Evolutionary conservation across 2,888 invertebrate genomes (phyloP), one percentile per base, ranked within the genome.

Genomic region (Cryptocephalus moraei): DNA sequence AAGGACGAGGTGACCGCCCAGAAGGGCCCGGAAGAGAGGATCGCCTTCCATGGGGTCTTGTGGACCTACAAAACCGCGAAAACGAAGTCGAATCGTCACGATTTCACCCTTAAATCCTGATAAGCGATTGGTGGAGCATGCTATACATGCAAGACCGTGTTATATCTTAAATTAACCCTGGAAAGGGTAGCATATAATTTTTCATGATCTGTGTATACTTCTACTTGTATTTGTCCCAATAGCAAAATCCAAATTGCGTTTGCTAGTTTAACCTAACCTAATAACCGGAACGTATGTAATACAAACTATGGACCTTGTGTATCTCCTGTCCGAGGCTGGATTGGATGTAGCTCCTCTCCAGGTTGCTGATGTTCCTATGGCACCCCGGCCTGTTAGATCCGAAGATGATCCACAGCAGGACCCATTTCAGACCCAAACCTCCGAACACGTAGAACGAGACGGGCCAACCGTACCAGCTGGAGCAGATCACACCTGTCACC

Each of bases 371-470:
- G 49, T 69, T 70, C 42, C 71, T 75, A 57, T 77, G 76, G 8
- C 75, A 73, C 1, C 76, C 71, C 0, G 88, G 88, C 1, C 79
- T 78, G 51, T 80, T 80, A 9, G 81, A 75, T 0, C 86, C 88
- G 14, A 83, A 69, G 48, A 81, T 67, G 6, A 76, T 69, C 73
- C 82, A 87, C 0, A 69, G 53, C 0, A 79, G 49, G 0, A 76
- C 68, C 84, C 86, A 87, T 0, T 77, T 33, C 0, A 79, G 61
- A 0, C 82, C 81, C 1, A 80, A 64, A 8, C 72, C 72, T 0
- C 87, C 88, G 57, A 84, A 84, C 1, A 80, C 68, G 62, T 89
- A 90, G 68, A 89, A 89, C 45, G 85, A 81, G 13, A 82, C 78
- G 0, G 84, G 82, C 90, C 90, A 90, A 0, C 89, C 89, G 61